Percentiles rank a stretch among this genome's conserved stretches.
These are phyloP conservation scores for Atlantisia rogersi DNA, from an alignment of 2,113 vertebrate genomes.

Conservation along the genomic window DNA sequence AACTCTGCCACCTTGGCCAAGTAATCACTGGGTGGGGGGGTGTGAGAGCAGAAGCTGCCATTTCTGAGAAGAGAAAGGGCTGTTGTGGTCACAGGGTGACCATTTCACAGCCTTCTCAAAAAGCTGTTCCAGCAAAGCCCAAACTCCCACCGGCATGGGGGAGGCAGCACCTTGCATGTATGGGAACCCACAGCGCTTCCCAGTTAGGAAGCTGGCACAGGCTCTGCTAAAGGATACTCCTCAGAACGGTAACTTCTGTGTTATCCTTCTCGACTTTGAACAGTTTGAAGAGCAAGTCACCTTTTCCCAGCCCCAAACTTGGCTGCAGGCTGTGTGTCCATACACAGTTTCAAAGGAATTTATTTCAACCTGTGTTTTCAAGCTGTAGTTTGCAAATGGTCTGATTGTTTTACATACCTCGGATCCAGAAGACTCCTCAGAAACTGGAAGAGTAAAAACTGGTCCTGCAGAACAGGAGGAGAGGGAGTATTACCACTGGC, in stretches of 20 bases:
- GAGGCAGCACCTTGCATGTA: rapidly evolving
- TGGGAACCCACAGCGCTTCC: neutral
- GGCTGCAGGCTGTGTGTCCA: neutral
- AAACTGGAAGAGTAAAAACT: slow-evolving; percentile 87
- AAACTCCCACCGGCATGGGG: neutral
- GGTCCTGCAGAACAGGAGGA: slow-evolving; percentile 75
- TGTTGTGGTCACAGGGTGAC: neutral
- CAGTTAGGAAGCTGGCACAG: neutral
- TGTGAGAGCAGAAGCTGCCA: neutral
- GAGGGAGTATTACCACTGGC: neutral
- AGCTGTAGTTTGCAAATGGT: neutral
- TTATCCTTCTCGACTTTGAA: neutral
- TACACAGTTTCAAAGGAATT: neutral
- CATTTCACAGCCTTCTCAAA: neutral
- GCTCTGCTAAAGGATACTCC: neutral
- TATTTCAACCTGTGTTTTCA: neutral
- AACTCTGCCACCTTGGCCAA: neutral
- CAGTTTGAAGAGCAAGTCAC: neutral
- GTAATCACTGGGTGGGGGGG: neutral
- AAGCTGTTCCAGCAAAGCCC: neutral
- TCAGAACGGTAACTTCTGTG: neutral
- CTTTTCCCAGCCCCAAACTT: neutral
- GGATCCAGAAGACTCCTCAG: slow-evolving; percentile 87
- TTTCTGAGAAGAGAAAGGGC: neutral
- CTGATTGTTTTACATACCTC: slow-evolving; percentile 76